These are phyloP conservation scores for Eurystomus gularis DNA, from an alignment of 2,113 vertebrate species.

Conservation along the genomic window DNA sequence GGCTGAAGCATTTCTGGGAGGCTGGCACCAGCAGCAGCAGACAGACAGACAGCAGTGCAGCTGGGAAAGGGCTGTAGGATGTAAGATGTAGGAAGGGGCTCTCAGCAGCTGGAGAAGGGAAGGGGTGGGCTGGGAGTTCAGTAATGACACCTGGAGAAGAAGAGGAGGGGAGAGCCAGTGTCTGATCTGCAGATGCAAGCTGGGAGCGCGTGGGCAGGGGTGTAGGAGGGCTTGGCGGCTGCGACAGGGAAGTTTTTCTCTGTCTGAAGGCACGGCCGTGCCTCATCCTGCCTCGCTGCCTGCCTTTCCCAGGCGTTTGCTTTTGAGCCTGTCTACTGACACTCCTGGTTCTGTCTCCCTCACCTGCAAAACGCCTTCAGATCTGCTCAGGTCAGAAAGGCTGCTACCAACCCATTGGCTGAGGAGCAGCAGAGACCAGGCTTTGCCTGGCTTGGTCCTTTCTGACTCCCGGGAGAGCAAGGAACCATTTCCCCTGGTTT, in stretches of 20 bases:
- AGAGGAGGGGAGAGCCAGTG: not conserved
- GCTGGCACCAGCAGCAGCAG: not conserved
- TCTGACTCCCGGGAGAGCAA: not conserved
- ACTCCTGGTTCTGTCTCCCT: not conserved
- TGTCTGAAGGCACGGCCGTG: not conserved
- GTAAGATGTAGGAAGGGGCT: too few species aligned
- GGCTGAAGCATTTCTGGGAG: not conserved
- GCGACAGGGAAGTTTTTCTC: not conserved
- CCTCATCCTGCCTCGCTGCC: not conserved
- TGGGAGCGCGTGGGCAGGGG: not conserved
- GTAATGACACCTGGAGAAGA: not conserved
- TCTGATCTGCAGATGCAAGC: constrained; percentile 16
- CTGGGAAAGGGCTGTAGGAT: not conserved
- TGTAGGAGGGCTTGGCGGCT: constrained; percentile 10
- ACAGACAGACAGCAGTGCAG: not conserved
- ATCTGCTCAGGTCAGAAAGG: not conserved
- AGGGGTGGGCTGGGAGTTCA: not conserved
- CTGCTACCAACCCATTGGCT: not conserved
- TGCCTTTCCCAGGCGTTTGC: not conserved
- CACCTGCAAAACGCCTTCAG: not conserved
- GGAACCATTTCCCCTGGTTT: not conserved
- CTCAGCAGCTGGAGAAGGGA: not conserved
- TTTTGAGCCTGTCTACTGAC: not conserved
- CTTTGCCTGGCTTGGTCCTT: not conserved
- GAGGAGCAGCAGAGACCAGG: not conserved